A percentile compares a stretch with the other conserved stretches of the same genome.
These are phyloP conservation scores for Podocnemis expansa DNA, from an alignment of 2,113 vertebrate species.

Conservation along the genomic window DNA sequence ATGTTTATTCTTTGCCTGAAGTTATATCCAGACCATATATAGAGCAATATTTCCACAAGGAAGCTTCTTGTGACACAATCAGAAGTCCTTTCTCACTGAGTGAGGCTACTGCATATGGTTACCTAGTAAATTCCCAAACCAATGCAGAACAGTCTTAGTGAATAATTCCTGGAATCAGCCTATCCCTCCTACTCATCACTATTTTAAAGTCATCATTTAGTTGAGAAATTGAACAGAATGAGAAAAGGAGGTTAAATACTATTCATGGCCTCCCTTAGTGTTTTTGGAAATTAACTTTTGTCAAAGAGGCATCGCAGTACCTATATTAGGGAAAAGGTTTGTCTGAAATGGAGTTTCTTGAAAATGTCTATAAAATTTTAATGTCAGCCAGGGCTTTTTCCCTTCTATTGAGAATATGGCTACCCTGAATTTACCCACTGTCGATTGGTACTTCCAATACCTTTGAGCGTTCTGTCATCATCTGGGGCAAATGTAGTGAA, in stretches of 20 bases:
- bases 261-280: not conserved
- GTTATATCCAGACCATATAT: not conserved
- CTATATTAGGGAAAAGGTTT: not conserved
- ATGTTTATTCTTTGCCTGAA: not conserved
- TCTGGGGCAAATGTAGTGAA: not conserved
- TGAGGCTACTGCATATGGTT: not conserved
- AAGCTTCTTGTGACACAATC: not conserved
- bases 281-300: not conserved
- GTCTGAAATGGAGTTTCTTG: not conserved
- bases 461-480: fast-evolving
- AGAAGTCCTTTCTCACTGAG: not conserved
- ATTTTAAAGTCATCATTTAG: not conserved
- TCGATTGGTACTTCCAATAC: not conserved
- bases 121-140: not conserved
- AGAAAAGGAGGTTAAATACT: not conserved
- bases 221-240: not conserved
- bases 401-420: not conserved
- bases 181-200: not conserved
- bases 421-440: not conserved
- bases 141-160: not conserved
- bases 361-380: not conserved
- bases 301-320: not conserved
- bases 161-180: not conserved
- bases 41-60: not conserved
- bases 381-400: not conserved